phyloP scores from a whole-genome alignment of 2,888 invertebrate genomes.

The Rhagium mordax region DNA sequence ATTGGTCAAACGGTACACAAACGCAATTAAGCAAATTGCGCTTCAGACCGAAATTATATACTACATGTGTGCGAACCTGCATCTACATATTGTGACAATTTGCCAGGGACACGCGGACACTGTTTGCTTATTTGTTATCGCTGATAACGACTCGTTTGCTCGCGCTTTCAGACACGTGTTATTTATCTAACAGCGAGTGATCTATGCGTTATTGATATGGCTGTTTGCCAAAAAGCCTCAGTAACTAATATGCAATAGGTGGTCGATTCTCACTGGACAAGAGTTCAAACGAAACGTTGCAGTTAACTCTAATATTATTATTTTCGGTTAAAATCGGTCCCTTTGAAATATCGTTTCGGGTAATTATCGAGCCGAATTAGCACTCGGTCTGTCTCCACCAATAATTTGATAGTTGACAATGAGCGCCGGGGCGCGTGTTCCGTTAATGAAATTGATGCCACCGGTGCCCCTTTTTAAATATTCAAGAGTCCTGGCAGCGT shows the following conservation, averaged over 20 bases:
- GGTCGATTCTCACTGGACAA: too few relatives aligned
- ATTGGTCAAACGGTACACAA: conserved; percentile 22
- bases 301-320: too few relatives aligned
- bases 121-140: conserved; percentile 2
- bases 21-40: conserved; percentile 30
- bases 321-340: too few relatives aligned
- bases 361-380: too few relatives aligned
- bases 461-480: background rate
- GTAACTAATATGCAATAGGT: too few relatives aligned
- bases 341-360: too few relatives aligned
- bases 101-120: background rate
- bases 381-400: background rate
- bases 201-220: background rate
- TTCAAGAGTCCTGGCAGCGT: background rate
- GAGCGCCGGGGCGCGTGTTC: background rate
- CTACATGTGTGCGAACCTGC: background rate
- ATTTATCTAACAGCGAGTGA: background rate
- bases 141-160: background rate
- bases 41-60: conserved; percentile 14
- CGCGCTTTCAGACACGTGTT: background rate
- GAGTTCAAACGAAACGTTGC: too few relatives aligned
- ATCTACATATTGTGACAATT: conserved; percentile 3
- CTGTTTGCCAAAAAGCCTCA: background rate
- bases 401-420: background rate
- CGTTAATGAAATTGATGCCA: background rate